Conservation (phyloP, 2,113 vertebrate species). For the Neodon shergylaensis region DNA sequence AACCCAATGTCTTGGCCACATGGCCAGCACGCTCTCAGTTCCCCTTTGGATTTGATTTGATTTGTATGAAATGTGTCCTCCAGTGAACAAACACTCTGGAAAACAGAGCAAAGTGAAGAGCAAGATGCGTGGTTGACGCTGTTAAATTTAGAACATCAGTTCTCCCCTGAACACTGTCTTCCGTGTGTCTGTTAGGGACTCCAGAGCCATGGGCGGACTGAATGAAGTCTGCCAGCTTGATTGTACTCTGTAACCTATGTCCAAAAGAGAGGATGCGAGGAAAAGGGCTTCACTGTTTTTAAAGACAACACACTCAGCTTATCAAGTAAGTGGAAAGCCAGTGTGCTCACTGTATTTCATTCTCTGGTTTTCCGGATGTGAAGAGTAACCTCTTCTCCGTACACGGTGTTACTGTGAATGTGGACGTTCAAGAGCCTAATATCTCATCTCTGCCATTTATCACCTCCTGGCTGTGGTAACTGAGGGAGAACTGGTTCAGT, state of each 20-base stretch:
- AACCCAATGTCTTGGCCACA: background rate
- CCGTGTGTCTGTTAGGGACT: background rate
- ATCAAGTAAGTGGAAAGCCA: background rate
- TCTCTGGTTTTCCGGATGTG: background rate
- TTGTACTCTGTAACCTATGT: background rate
- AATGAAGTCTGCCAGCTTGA: background rate
- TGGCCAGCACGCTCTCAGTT: background rate
- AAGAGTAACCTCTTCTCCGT: background rate
- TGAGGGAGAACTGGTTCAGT: background rate
- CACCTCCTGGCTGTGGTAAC: background rate
- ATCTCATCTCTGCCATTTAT: background rate
- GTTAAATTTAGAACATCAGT: background rate
- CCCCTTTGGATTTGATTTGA: background rate
- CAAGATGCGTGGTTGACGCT: background rate
- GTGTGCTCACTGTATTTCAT: background rate
- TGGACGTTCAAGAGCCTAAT: background rate
- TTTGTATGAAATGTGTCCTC: slow-evolving; percentile 17
- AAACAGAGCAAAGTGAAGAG: background rate
- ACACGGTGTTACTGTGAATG: background rate
- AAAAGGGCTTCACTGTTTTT: background rate
- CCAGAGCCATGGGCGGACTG: background rate
- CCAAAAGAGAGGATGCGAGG: background rate
- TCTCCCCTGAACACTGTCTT: background rate
- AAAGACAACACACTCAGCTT: background rate
- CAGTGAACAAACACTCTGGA: background rate